Evolutionary conservation across 2,888 invertebrate genomes (phyloP), one percentile per base, ranked within the genome.

Genomic region (Noctua pronuba): DNA sequence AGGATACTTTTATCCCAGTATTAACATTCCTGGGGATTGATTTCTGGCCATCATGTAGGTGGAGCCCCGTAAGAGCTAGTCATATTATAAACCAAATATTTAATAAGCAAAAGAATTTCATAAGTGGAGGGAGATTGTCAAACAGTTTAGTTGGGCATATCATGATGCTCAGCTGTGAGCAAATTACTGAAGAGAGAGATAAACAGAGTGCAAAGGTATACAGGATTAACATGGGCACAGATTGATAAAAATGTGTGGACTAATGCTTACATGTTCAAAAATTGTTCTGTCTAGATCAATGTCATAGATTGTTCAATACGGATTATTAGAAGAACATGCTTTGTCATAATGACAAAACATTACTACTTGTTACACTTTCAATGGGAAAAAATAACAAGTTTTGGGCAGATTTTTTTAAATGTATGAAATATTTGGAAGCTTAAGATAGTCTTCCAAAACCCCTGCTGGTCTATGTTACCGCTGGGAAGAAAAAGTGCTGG

Each of bases 261-360:
- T 66, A 66, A 46, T 67, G 67, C n/a, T 46, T 7, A 46, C n/a
- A n/a, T 68, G 6, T 24, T 16, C 8, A 24, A 73, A 44, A 18
- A 44, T 18, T 8, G 3, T 13, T 24, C 24, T 35, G 46, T 66
- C 1, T 21, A 28, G 16, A 28, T 44, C 2, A 44, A 31, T 28
- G 31, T 7, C 6, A 28, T 3, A 21, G n/a, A 46, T 49, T 16
- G 18, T 7, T 44, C 11, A 31, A n/a, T 65, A 4, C 0, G 1
- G 13, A 35, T 67, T 35, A 2, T 46, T 64, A 31, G n/a, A 31
- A 52, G 18, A 58, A 41, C 18, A 44, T 66, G 24, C 67, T 62
- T 41, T 13, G 10, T 78, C 65, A 65, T 44, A 21, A 49, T 68
- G 44, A 52, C 11, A 62, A 66, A 31, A 38, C 38, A 58, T 24